These are phyloP conservation scores for Amphimallon solstitiale DNA, from an alignment of 2,888 invertebrate genomes.

Conservation along the genomic window DNA sequence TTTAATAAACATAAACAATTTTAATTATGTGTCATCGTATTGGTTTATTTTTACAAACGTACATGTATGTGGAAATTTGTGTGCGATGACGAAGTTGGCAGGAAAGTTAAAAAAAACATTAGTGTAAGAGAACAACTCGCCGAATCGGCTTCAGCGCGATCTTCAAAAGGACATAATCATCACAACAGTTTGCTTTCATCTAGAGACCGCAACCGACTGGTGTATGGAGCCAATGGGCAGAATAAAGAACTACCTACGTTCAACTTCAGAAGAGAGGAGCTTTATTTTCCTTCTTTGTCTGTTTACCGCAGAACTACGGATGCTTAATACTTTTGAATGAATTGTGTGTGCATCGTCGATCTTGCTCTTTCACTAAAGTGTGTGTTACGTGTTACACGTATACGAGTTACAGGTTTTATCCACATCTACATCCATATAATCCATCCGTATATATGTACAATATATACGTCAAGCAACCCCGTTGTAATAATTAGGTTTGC, in stretches of 20 bases:
- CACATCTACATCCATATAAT: constrained; percentile 4
- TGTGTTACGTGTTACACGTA: constrained; percentile 24
- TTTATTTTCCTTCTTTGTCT: constrained; percentile 39
- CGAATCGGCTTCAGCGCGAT: constrained; percentile 39
- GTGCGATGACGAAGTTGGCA: constrained; percentile 25
- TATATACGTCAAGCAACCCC: constrained; percentile 31
- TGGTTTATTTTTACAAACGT: no score
- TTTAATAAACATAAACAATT: no score
- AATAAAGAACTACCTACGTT: constrained; percentile 42
- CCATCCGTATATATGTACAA: constrained; percentile 21
- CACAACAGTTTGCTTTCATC: constrained; percentile 45
- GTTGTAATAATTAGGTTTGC: constrained; percentile 35
- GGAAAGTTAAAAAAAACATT: constrained; percentile 26
- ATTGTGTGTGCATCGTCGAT: constrained; percentile 37
- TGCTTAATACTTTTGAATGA: constrained; percentile 35
- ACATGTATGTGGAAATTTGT: no score
- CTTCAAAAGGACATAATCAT: constrained; percentile 42
- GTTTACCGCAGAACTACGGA: constrained; percentile 31
- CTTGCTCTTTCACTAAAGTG: constrained; percentile 29
- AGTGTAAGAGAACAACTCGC: constrained; percentile 29
- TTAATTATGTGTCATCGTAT: no score
- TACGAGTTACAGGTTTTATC: constrained; percentile 31
- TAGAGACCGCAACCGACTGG: constrained; percentile 40
- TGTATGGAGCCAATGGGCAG: constrained; percentile 41
- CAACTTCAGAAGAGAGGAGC: constrained; percentile 42